Percentiles rank a stretch among this genome's conserved stretches.
phyloP scores from a whole-genome alignment of 2,797 vertebrate genomes.

The Rhynchonycteris naso region DNA sequence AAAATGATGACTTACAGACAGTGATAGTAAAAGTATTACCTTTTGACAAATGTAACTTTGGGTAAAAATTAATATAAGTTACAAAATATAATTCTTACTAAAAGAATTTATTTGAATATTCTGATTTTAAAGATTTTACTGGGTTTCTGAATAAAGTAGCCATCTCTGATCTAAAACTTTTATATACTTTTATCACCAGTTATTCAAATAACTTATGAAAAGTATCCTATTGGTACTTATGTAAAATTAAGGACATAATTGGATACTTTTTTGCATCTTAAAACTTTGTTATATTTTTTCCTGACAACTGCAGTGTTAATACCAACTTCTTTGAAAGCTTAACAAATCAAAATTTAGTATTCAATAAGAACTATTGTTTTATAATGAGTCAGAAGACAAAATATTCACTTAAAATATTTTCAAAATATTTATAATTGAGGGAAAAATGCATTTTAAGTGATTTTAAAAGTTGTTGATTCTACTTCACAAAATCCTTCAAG shows the following conservation, averaged over 20 bases:
- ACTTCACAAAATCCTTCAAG: background rate
- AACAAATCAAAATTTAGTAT: background rate
- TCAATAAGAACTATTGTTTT: background rate
- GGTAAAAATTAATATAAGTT: background rate
- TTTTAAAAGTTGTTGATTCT: background rate
- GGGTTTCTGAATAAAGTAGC: background rate
- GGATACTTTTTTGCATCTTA: background rate
- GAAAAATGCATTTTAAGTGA: background rate
- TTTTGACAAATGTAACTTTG: background rate
- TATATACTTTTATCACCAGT: background rate
- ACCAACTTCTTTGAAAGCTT: background rate
- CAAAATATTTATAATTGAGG: background rate
- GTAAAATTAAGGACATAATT: background rate
- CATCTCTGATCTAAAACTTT: background rate
- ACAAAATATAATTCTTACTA: background rate
- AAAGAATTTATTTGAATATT: background rate
- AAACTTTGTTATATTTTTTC: background rate
- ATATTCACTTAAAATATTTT: background rate
- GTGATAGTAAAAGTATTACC: background rate
- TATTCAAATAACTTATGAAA: background rate
- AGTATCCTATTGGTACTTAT: background rate
- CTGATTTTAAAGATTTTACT: conserved; percentile 15
- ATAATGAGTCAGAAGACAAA: background rate
- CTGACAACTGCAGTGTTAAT: background rate
- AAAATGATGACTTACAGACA: background rate